A percentile compares a stretch with the other conserved stretches of the same genome.
phyloP scores from a whole-genome alignment of 2,797 vertebrate genomes.

The Buphagus erythrorhynchus region DNA sequence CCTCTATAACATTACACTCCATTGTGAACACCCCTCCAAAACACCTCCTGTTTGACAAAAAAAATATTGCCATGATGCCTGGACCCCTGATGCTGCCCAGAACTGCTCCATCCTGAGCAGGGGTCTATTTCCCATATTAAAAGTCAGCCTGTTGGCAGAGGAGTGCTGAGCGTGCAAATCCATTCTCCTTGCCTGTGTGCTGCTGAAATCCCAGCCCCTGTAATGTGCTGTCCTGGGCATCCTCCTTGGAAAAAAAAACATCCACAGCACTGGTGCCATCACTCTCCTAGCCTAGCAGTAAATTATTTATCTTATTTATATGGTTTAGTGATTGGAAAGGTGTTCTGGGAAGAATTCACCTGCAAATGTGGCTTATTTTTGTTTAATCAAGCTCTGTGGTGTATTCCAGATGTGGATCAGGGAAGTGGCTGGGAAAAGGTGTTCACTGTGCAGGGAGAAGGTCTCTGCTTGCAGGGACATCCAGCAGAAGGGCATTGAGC shows the following conservation, averaged over 20 bases:
- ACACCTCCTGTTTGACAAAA: neutral
- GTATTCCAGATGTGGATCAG: neutral
- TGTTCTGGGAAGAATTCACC: neutral
- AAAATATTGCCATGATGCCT: neutral
- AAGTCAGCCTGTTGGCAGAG: conserved; percentile 36
- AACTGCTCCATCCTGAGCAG: neutral
- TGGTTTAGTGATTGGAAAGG: neutral
- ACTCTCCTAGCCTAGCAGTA: accelerated
- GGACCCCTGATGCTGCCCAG: neutral
- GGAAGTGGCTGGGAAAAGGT: neutral
- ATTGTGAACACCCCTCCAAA: neutral
- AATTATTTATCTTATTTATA: neutral
- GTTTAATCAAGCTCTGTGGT: neutral
- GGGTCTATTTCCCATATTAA: conserved; percentile 23
- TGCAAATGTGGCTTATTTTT: neutral
- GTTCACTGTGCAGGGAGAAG: neutral
- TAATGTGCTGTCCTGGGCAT: neutral
- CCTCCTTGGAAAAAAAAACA: neutral
- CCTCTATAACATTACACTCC: neutral
- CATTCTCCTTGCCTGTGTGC: neutral
- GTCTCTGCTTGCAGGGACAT: neutral
- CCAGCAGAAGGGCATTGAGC: neutral
- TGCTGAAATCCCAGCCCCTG: neutral
- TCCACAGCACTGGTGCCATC: neutral
- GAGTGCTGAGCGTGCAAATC: conserved; percentile 30